A percentile compares a stretch with the other conserved stretches of the same genome.
phyloP scores from a whole-genome alignment of 64 coral and sea anemone species.

The Stylophora pistillata region DNA sequence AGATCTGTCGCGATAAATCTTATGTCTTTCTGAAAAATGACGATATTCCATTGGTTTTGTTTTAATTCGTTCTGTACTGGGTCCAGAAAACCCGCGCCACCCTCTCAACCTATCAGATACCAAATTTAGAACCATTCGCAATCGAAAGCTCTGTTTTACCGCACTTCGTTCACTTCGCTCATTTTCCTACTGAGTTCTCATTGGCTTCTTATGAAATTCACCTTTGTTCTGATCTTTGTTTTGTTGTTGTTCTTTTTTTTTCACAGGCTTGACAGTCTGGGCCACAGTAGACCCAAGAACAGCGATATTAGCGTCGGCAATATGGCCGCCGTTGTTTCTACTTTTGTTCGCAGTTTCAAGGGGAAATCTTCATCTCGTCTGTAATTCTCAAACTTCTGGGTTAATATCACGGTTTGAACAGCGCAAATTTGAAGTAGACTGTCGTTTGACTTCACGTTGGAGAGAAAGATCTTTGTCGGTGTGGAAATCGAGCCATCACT shows the following conservation, averaged over 20 bases:
- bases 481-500: conserved; percentile 44
- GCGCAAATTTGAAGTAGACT: conserved; percentile 26
- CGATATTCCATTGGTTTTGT: no score
- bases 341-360: conserved; percentile 48
- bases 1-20: no score
- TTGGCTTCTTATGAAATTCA: not conserved
- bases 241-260: no score
- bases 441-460: not conserved
- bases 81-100: no score
- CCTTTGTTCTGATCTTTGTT: no score
- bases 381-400: not conserved
- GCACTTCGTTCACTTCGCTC: not conserved
- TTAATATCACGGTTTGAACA: not conserved
- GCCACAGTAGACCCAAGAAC: conserved; percentile 55
- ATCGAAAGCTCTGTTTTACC: no score
- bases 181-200: not conserved
- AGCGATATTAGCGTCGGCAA: conserved; percentile 35
- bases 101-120: no score
- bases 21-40: no score
- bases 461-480: conserved; percentile 26
- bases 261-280: conserved; percentile 74
- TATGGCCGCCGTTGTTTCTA: conserved; percentile 77
- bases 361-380: conserved; percentile 1
- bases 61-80: no score
- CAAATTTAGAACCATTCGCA: no score